Conservation (phyloP, 2,113 vertebrate genomes). For the Ameiurus melas region DNA sequence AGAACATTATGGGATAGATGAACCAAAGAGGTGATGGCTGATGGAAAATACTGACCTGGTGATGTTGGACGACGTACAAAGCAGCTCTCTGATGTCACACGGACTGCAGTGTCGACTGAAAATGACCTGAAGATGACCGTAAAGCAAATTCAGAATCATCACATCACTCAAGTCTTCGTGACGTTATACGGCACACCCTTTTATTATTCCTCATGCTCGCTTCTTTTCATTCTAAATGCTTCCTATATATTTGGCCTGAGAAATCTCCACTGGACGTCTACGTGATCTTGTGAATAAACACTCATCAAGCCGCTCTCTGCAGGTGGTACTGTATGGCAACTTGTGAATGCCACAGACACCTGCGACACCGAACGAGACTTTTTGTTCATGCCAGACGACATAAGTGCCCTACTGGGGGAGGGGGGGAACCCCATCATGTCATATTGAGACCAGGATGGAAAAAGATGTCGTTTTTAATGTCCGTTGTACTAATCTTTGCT, state of each 20-base stretch:
- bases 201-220: not conserved
- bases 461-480: not conserved
- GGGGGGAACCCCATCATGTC: not conserved
- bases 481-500: not conserved
- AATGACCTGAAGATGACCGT: conserved; percentile 65
- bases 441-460: not conserved
- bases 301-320: conserved; percentile 13
- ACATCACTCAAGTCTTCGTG: not conserved
- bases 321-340: conserved; percentile 14
- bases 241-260: too few species aligned
- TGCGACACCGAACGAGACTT: conserved; percentile 24
- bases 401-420: not conserved
- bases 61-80: conserved; percentile 77
- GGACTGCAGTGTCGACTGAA: conserved; percentile 78
- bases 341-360: conserved; percentile 43
- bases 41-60: conserved; percentile 62
- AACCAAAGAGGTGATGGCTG: not conserved
- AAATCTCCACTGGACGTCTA: not conserved
- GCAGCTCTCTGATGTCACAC: conserved; percentile 78
- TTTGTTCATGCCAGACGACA: not conserved
- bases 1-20: not conserved
- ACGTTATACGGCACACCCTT: too few species aligned
- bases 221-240: not conserved
- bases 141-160: not conserved
- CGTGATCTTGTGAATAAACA: not conserved